A percentile compares a stretch with the other conserved stretches of the same genome.
Evolutionary conservation across 2,888 invertebrate genomes (phyloP).

Genomic region (Caenorhabditis becei): DNA sequence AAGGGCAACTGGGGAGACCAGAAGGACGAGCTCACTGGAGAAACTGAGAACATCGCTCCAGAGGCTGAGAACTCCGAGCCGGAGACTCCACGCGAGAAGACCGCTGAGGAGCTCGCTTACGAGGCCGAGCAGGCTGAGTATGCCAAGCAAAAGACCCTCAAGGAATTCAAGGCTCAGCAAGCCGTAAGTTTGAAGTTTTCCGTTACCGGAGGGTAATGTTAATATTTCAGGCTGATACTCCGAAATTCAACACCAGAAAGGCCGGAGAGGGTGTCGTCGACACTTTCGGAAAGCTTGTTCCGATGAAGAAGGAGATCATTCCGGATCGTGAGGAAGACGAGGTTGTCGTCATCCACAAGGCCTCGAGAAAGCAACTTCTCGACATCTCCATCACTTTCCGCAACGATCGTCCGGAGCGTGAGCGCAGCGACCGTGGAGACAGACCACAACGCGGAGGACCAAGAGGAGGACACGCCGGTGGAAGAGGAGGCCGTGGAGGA

Average conservation of each 20-base stretch:
- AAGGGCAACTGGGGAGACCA: conserved; percentile 80
- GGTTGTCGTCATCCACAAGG: conserved; percentile 63
- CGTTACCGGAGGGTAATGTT: not conserved
- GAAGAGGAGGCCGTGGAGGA: conserved; percentile 52
- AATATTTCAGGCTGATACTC: conserved; percentile 55
- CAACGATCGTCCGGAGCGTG: conserved; percentile 61
- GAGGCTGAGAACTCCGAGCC: conserved; percentile 64
- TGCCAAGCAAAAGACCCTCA: conserved; percentile 79
- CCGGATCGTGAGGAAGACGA: conserved; percentile 69
- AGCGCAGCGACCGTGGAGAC: conserved; percentile 60
- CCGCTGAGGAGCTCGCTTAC: conserved; percentile 72
- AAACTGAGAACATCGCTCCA: conserved; percentile 70
- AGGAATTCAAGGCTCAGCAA: conserved; percentile 74
- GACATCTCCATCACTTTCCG: conserved; percentile 75
- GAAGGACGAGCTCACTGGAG: conserved; percentile 77
- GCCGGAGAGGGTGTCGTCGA: conserved; percentile 74
- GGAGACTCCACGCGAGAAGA: conserved; percentile 75
- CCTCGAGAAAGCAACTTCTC: conserved; percentile 69
- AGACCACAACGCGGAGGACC: conserved; percentile 55
- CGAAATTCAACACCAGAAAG: conserved; percentile 78
- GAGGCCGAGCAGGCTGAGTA: conserved; percentile 69
- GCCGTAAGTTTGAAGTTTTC: conserved; percentile 41
- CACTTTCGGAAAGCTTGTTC: conserved; percentile 71
- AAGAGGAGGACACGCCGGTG: conserved; percentile 66
- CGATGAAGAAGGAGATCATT: conserved; percentile 73